Evolutionary conservation across 2,113 vertebrate species (phyloP).

Genomic region (Brachyhypopomus occidentalis): DNA sequence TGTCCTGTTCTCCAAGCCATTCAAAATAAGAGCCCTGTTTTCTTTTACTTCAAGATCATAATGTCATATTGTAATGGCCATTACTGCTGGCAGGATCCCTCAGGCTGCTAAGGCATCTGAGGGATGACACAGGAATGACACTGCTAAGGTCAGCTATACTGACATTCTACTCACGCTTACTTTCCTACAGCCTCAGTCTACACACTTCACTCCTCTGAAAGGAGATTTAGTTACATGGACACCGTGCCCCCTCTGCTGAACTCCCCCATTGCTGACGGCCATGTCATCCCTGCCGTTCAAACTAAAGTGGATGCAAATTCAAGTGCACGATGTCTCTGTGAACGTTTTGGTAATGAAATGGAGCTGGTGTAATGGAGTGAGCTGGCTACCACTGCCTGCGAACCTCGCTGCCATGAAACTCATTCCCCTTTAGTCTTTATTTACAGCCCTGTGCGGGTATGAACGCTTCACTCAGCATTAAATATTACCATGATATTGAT

Average conservation of each 20-base stretch:
- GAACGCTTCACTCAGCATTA: slow-evolving; percentile 66
- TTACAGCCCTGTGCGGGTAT: slow-evolving; percentile 55
- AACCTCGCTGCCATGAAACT: slow-evolving; percentile 26
- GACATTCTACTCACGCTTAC: slow-evolving; percentile 33
- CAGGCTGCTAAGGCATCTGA: slow-evolving; percentile 30
- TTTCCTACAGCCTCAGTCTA: slow-evolving; percentile 24
- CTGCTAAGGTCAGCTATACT: slow-evolving; percentile 10
- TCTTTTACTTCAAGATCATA: slow-evolving; percentile 17
- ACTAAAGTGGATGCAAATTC: slow-evolving; percentile 25
- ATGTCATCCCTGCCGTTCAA: not conserved
- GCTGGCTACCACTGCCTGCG: not conserved
- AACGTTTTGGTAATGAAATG: slow-evolving; percentile 42
- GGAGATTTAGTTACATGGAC: slow-evolving; percentile 46
- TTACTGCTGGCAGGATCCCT: slow-evolving; percentile 44
- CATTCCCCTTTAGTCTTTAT: slow-evolving; percentile 45
- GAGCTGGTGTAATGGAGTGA: slow-evolving; percentile 35
- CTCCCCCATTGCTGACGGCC: not conserved
- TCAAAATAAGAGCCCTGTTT: slow-evolving; percentile 34
- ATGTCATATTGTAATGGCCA: slow-evolving; percentile 45
- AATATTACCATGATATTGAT: slow-evolving; percentile 70
- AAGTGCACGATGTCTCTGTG: slow-evolving; percentile 11
- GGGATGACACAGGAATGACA: slow-evolving; percentile 20
- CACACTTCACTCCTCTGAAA: slow-evolving; percentile 35
- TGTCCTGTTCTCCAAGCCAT: slow-evolving; percentile 40
- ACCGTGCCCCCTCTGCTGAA: slow-evolving; percentile 13